Conservation (phyloP, 2,797 vertebrate species). For the Characodon lateralis region DNA sequence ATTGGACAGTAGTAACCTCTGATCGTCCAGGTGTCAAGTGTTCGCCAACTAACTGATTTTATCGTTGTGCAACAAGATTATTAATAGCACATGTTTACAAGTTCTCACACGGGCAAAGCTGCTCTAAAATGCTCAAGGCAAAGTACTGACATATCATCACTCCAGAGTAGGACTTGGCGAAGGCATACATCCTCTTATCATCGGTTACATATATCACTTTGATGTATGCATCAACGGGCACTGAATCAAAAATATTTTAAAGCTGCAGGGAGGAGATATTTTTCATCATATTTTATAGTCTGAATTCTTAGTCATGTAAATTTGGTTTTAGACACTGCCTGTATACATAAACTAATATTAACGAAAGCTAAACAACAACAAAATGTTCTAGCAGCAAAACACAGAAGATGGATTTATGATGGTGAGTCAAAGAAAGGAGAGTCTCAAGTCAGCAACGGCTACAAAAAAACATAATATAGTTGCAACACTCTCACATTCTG, state of each 20-base stretch:
- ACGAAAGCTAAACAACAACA: slow-evolving; percentile 7
- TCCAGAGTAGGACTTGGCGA: slow-evolving; percentile 28
- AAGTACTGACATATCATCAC: slow-evolving; percentile 53
- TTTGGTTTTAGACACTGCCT: slow-evolving; percentile 13
- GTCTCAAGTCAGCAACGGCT: neutral
- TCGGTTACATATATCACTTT: slow-evolving; percentile 53
- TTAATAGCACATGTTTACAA: slow-evolving; percentile 52
- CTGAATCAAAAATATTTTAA: slow-evolving; percentile 38
- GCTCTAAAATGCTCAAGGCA: slow-evolving; percentile 42
- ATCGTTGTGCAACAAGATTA: slow-evolving; percentile 40
- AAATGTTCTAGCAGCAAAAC: neutral
- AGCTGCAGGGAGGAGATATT: slow-evolving; percentile 26
- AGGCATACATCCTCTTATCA: slow-evolving; percentile 50
- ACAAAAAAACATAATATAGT: neutral
- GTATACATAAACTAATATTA: slow-evolving; percentile 4
- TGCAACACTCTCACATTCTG: neutral
- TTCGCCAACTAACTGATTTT: slow-evolving; percentile 30
- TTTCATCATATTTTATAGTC: slow-evolving; percentile 19
- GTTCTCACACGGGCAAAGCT: slow-evolving; percentile 34
- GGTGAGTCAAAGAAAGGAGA: slow-evolving; percentile 10
- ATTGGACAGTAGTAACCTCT: slow-evolving; percentile 19
- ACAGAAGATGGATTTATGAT: slow-evolving; percentile 3
- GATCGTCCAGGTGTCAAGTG: slow-evolving; percentile 37
- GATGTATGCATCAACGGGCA: slow-evolving; percentile 48
- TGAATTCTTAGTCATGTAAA: slow-evolving; percentile 28